Conservation (phyloP, 2,113 vertebrate genomes). For the Pseudorectes ferrugineus region DNA sequence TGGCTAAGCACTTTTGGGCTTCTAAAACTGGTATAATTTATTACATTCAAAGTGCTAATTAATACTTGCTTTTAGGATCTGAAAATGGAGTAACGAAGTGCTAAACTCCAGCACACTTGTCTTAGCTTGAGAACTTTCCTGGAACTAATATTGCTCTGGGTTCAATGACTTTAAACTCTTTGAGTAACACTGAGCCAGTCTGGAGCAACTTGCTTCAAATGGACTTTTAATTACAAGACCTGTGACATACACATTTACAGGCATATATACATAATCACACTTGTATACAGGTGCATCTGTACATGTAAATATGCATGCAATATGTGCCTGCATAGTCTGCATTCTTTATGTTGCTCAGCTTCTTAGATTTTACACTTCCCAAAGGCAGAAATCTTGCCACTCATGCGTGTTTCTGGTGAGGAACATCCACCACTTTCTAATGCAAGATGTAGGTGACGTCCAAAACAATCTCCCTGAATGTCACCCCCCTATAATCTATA, state of each 20-base stretch:
- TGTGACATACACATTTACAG: not conserved
- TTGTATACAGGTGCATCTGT: not conserved
- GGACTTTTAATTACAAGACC: not conserved
- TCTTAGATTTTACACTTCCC: not conserved
- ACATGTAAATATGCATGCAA: not conserved
- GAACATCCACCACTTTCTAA: not conserved
- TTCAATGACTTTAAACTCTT: not conserved
- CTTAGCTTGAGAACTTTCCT: not conserved
- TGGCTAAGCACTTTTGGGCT: not conserved
- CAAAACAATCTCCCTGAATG: not conserved
- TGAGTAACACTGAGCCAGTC: not conserved
- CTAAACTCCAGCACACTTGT: not conserved
- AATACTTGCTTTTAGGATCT: not conserved
- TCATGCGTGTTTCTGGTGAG: not conserved
- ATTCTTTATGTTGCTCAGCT: not conserved
- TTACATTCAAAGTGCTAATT: not conserved
- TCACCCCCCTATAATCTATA: not conserved
- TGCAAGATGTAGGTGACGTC: not conserved
- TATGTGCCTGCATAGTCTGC: rapidly evolving
- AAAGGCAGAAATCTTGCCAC: not conserved
- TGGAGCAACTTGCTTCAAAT: not conserved
- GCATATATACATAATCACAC: not conserved
- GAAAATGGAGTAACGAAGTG: not conserved
- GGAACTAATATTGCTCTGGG: not conserved
- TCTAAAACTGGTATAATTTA: not conserved